Evolutionary conservation across 1,140 invertebrate genomes (phyloP).

Genomic region (Drosophila trapezifrons): DNA sequence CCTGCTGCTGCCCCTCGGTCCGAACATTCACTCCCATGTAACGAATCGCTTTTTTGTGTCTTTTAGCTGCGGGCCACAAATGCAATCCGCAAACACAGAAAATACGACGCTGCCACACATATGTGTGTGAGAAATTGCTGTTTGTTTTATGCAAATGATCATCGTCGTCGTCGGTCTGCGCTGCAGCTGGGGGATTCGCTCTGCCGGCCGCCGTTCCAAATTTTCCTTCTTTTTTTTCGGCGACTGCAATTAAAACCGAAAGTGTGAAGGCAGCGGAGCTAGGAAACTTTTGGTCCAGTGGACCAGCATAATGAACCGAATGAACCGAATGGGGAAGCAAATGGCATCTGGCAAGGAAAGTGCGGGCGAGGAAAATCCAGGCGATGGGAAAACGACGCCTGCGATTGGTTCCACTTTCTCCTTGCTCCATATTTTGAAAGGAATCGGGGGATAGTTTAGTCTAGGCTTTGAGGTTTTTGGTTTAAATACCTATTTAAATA

Average conservation of each 20-base stretch:
- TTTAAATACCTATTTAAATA: too few relatives aligned
- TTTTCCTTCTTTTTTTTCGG: conserved; percentile 17
- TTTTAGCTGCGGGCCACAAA: conserved; percentile 67
- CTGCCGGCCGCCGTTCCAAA: conserved; percentile 45
- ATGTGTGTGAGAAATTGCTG: conserved; percentile 76
- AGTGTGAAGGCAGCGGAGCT: conserved; percentile 60
- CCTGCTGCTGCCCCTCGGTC: conserved; percentile 6
- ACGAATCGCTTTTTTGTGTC: conserved; percentile 58
- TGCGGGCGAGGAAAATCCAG: conserved; percentile 9
- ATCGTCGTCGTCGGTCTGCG: conserved; percentile 22
- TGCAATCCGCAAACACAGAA: conserved; percentile 53
- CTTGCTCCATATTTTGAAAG: not conserved
- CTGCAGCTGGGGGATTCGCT: conserved; percentile 48
- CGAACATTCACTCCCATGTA: conserved; percentile 37
- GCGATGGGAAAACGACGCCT: conserved; percentile 2
- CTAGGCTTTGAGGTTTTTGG: too few relatives aligned
- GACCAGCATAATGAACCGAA: conserved; percentile 29
- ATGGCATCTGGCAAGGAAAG: not conserved
- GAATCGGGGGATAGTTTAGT: not conserved
- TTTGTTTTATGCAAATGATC: conserved; percentile 82
- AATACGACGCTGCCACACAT: conserved; percentile 37
- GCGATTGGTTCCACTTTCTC: conserved; percentile 16
- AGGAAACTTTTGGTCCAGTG: conserved; percentile 9
- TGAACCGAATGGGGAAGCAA: conserved; percentile 6
- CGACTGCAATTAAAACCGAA: conserved; percentile 71